Conservation (phyloP, 2,888 invertebrate species). For the Blera fallax region DNA sequence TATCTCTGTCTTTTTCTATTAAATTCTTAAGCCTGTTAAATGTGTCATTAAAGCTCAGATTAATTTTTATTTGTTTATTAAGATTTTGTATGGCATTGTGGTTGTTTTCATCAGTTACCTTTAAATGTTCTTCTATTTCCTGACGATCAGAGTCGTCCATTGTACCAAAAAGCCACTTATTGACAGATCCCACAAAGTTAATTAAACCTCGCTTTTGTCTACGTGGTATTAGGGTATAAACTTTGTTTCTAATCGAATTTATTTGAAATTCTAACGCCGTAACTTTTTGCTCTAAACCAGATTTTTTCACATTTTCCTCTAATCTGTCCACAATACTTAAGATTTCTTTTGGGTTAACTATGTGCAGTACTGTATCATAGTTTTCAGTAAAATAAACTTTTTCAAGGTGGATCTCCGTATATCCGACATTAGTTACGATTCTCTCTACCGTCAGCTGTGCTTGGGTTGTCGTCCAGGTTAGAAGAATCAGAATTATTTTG, state of each 20-base stretch:
- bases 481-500: not conserved
- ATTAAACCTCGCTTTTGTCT: constrained; percentile 9
- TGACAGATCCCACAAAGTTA: constrained; percentile 1
- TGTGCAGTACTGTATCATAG: not conserved
- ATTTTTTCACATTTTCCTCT: no score
- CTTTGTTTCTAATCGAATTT: not conserved
- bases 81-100: constrained; percentile 10
- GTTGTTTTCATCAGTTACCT: constrained; percentile 5
- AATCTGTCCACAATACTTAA: no score
- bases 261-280: not conserved
- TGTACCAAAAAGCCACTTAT: constrained; percentile 25
- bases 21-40: no score
- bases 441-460: not conserved
- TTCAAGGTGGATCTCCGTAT: not conserved
- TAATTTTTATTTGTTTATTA: no score
- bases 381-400: not conserved
- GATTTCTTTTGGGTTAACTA: no score
- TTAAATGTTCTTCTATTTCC: constrained; percentile 25
- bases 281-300: not conserved
- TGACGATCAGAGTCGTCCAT: constrained; percentile 11
- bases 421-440: not conserved
- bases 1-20: no score
- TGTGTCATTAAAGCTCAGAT: no score
- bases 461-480: not conserved
- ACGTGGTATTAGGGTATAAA: not conserved